Conservation (phyloP, 2,113 vertebrate species). For the Cyprinodon brontotheroides region DNA sequence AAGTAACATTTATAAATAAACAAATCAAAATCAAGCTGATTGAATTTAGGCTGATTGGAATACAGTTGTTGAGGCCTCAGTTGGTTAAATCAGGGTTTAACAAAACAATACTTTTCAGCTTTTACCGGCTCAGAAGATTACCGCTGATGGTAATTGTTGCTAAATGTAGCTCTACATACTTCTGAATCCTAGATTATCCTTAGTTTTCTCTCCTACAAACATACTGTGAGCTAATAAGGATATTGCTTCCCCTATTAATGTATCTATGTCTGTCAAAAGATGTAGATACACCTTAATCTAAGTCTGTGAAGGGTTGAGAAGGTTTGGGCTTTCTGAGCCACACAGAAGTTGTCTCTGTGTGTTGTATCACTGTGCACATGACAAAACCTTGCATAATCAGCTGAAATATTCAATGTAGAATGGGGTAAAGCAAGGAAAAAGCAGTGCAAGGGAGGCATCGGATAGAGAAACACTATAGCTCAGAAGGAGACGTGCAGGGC, state of each 20-base stretch:
- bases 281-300: not conserved
- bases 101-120: not conserved
- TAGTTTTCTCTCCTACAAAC: not conserved
- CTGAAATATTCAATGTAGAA: constrained; percentile 74
- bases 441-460: constrained; percentile 23
- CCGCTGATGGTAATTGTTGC: not conserved
- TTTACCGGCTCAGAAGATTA: not conserved
- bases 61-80: not conserved
- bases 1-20: not conserved
- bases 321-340: constrained; percentile 46
- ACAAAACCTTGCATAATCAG: constrained; percentile 75
- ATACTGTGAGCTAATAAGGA: no score
- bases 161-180: not conserved
- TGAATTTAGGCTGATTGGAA: not conserved
- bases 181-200: not conserved
- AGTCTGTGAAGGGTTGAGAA: constrained; percentile 12
- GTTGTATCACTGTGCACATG: constrained; percentile 25
- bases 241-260: not conserved
- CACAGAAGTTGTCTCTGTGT: constrained; percentile 60
- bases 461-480: constrained; percentile 32
- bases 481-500: constrained; percentile 21
- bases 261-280: not conserved
- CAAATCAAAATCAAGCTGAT: not conserved
- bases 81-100: not conserved
- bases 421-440: constrained; percentile 50